Conservation (phyloP, 2,113 vertebrate genomes). For the Oxyruncus cristatus region DNA sequence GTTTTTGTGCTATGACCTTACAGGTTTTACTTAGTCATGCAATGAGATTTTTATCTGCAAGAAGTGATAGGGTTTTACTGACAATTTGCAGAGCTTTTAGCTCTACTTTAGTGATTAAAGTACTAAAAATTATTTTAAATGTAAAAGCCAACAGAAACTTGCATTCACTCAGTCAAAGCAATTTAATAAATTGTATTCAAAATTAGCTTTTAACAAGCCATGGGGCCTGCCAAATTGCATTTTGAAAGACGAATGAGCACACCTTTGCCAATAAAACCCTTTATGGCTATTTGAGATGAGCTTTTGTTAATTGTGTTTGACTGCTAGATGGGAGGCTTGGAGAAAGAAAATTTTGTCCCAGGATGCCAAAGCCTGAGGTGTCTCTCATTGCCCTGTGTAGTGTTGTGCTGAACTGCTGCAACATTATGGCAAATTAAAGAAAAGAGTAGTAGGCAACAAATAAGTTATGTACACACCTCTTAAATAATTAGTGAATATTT, state of each 20-base stretch:
- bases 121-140: not conserved
- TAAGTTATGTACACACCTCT: not conserved
- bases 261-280: not conserved
- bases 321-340: not conserved
- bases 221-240: not conserved
- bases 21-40: not conserved
- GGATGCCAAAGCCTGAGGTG: not conserved
- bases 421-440: not conserved
- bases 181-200: not conserved
- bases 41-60: not conserved
- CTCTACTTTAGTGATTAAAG: not conserved
- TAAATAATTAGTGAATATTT: slow-evolving; percentile 3
- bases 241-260: not conserved
- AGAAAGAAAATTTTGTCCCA: not conserved
- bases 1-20: not conserved
- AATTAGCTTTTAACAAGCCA: not conserved
- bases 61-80: not conserved
- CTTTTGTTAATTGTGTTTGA: not conserved
- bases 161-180: not conserved
- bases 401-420: not conserved
- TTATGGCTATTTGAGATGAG: not conserved
- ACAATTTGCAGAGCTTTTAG: not conserved
- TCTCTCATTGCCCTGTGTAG: not conserved
- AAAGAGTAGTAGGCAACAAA: slow-evolving; percentile 6
- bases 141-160: not conserved